Percentiles rank a stretch among this genome's conserved stretches.
phyloP scores from a whole-genome alignment of 1,140 invertebrate species.

The Colletes latitarsis region DNA sequence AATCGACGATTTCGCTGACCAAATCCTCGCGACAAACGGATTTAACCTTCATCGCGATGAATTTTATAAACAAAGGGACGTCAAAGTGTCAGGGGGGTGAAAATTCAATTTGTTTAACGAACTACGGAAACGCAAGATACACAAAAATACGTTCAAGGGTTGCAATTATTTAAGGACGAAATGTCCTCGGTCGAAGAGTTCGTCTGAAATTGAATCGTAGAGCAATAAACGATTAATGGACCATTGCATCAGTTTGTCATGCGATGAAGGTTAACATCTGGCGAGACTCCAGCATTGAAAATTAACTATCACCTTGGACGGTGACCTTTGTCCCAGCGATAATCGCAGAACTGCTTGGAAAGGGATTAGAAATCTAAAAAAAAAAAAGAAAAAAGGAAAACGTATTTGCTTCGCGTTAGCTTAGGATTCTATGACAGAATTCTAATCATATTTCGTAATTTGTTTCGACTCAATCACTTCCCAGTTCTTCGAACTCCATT shows the following conservation, averaged over 20 bases:
- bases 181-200: background rate
- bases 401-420: background rate
- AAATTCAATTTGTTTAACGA: background rate
- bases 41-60: conserved; percentile 31
- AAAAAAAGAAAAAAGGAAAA: background rate
- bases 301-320: conserved; percentile 27
- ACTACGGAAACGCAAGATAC: background rate
- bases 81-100: background rate
- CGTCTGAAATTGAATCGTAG: background rate
- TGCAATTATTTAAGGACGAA: background rate
- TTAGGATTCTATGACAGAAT: background rate
- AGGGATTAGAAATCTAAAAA: background rate
- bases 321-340: conserved; percentile 41
- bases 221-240: conserved; percentile 29
- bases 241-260: background rate
- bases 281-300: background rate
- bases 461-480: background rate
- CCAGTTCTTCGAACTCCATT: background rate
- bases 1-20: conserved; percentile 34
- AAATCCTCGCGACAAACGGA: conserved; percentile 10
- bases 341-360: background rate
- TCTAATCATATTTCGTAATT: background rate
- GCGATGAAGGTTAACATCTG: conserved; percentile 38
- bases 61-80: background rate
- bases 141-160: background rate